phyloP scores from a whole-genome alignment of 2,797 vertebrate species.

The Aplochiton taeniatus region DNA sequence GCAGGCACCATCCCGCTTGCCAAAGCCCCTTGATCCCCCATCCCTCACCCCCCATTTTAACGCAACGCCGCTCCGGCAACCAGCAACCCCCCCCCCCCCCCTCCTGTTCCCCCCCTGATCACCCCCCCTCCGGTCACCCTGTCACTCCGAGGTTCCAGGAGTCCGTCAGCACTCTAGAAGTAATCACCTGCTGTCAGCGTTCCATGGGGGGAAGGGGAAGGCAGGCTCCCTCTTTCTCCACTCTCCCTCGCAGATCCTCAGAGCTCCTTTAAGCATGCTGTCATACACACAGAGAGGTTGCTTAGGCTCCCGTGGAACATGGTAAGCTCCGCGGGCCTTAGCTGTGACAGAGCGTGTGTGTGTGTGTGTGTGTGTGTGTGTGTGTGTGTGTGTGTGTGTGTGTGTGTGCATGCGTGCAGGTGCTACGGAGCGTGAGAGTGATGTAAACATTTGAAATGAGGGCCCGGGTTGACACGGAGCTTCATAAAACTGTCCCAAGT shows the following conservation, averaged over 20 bases:
- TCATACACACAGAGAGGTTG: slow-evolving; percentile 46
- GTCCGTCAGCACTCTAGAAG: slow-evolving; percentile 22
- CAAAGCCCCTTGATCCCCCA: slow-evolving; percentile 23
- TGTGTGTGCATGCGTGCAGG: not conserved
- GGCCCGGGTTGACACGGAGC: slow-evolving; percentile 58
- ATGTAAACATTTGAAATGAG: slow-evolving; percentile 69
- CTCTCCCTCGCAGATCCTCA: slow-evolving; percentile 2
- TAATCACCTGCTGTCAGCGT: slow-evolving; percentile 6
- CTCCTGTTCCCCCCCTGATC: too few relatives aligned
- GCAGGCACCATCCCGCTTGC: slow-evolving; percentile 29
- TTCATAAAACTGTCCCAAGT: slow-evolving; percentile 65
- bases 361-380: not conserved
- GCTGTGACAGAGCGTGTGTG: slow-evolving; percentile 36
- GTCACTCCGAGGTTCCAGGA: slow-evolving; percentile 29
- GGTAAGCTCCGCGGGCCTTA: slow-evolving; percentile 37
- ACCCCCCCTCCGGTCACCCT: slow-evolving; percentile 11
- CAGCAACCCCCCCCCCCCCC: too few relatives aligned
- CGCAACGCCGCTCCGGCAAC: too few relatives aligned
- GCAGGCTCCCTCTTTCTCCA: not conserved
- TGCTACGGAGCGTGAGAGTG: slow-evolving; percentile 45
- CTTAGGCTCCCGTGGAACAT: slow-evolving; percentile 38
- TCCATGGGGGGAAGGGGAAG: slow-evolving; percentile 21
- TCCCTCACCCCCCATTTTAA: too few relatives aligned
- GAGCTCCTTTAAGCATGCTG: slow-evolving; percentile 32
- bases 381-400: not conserved